A percentile compares a stretch with the other conserved stretches of the same genome.
Conservation (phyloP, 2,113 vertebrate genomes). For the Aspidoscelis tigris region DNA sequence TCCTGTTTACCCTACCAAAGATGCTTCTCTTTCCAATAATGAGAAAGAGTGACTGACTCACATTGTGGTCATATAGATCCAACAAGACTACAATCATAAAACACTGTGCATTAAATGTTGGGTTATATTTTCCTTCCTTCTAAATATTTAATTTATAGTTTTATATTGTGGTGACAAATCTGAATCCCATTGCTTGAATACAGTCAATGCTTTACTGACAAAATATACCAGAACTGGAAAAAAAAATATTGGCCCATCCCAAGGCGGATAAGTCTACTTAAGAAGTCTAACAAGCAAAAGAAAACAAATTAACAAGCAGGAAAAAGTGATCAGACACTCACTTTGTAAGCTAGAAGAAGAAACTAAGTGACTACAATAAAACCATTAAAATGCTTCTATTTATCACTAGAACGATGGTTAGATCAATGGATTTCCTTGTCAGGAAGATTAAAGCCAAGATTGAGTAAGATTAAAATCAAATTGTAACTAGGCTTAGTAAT, state of each 20-base stretch:
- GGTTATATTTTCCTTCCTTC: too few relatives aligned
- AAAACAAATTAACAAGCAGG: constrained; percentile 69
- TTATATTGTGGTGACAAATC: too few relatives aligned
- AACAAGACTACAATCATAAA: too few relatives aligned
- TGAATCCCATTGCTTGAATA: background rate
- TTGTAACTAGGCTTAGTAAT: constrained; percentile 10
- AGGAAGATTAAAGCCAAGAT: constrained; percentile 53
- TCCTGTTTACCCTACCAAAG: too few relatives aligned
- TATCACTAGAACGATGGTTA: constrained; percentile 57
- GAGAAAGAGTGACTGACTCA: too few relatives aligned
- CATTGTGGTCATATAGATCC: too few relatives aligned
- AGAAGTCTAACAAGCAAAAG: constrained; percentile 68
- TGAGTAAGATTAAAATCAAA: constrained; percentile 29
- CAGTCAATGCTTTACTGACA: background rate
- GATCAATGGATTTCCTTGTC: constrained; percentile 55
- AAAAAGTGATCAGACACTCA: constrained; percentile 65
- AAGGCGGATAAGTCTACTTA: constrained; percentile 62
- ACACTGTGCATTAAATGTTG: too few relatives aligned
- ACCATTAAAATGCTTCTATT: constrained; percentile 51
- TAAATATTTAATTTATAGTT: too few relatives aligned
- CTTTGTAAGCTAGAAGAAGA: constrained; percentile 51
- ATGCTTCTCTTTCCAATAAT: too few relatives aligned
- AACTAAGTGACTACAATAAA: constrained; percentile 38
- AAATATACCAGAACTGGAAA: background rate
- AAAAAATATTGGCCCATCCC: background rate